Base-by-base conservation (phyloP, 1,140 invertebrate species). In the Leptinotarsa texana region DNA sequence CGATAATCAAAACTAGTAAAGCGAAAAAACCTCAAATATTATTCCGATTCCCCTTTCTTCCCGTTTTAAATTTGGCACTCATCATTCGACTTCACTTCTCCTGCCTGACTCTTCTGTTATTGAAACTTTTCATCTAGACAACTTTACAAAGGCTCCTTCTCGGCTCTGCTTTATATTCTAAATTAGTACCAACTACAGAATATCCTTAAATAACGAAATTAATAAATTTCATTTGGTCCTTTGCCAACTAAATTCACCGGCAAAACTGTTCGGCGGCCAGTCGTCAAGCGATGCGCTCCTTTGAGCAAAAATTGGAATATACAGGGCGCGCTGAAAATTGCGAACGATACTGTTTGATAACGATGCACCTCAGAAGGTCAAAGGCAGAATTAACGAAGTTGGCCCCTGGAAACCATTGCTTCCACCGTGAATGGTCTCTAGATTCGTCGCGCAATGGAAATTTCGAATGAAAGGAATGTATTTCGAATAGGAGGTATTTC, bases 161-260 rank as follows among this genome's bases (percentile, higher is more conserved):
- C 51, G 51, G 15, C 51, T 17, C n/a, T 18, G 15, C 51, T 17
- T 57, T 57, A 57, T 57, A 57, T 57, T 57, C 51, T 57, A 57
- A 57, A 57, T 57, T 57, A 57, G 51, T 57, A 57, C 33, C 33
- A 42, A 42, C 33, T 17, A 57, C 15, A 57, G n/a, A 17, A 57
- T 57, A 57, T 57, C n/a, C 51, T 17, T 57, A 57, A 57, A 57
- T 15, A 57, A 57, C 17, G n/a, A 57, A 57, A 57, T 57, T 57
- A 57, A 57, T 57, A 57, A 57, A 57, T 57, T 57, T 18, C 51
- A 17, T 57, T 57, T 57, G 51, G 51, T 57, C 51, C 51, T 57
- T 13, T 57, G 51, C 51, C 51, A 57, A 57, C 4, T 17, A 57
- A 3, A 18, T 57, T 57, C 17, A 15, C 51, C 13, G 15, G 51